Percentiles rank a stretch among this genome's conserved stretches.
phyloP scores from a whole-genome alignment of 2,113 vertebrate species.

The Sminthopsis crassicaudata region DNA sequence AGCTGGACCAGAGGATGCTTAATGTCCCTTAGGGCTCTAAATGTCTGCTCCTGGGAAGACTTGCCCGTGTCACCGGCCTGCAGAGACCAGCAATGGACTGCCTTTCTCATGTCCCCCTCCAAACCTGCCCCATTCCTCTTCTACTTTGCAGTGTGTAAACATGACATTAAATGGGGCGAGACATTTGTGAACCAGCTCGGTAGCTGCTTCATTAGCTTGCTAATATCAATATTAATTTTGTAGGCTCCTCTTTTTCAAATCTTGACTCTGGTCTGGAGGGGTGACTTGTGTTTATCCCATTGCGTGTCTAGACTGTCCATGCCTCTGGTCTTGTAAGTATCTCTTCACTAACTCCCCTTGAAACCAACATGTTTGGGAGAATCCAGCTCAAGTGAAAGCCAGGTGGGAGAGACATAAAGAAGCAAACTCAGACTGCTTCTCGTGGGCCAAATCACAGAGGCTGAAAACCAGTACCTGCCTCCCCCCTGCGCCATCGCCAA shows the following conservation, averaged over 20 bases:
- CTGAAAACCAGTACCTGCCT: conserved; percentile 67
- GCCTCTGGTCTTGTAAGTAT: conserved; percentile 44
- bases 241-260: conserved; percentile 71
- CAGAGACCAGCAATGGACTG: not conserved
- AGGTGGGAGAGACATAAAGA: conserved; percentile 27
- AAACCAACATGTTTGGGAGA: conserved; percentile 49
- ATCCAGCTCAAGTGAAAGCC: conserved; percentile 56
- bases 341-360: conserved; percentile 40
- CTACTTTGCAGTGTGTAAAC: conserved; percentile 58
- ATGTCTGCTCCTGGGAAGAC: not conserved
- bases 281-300: conserved; percentile 67
- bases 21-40: not conserved
- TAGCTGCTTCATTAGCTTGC: conserved; percentile 60
- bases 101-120: not conserved
- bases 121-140: conserved; percentile 16
- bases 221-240: conserved; percentile 75
- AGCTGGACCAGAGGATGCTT: not conserved
- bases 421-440: conserved; percentile 46
- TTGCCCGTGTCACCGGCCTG: not conserved
- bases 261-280: conserved; percentile 31
- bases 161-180: conserved; percentile 41
- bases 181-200: conserved; percentile 65
- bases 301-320: conserved; percentile 64
- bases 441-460: conserved; percentile 46
- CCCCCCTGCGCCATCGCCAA: conserved; percentile 61